Conservation (phyloP, 2,888 invertebrate genomes). For the Synanthedon vespiformis region DNA sequence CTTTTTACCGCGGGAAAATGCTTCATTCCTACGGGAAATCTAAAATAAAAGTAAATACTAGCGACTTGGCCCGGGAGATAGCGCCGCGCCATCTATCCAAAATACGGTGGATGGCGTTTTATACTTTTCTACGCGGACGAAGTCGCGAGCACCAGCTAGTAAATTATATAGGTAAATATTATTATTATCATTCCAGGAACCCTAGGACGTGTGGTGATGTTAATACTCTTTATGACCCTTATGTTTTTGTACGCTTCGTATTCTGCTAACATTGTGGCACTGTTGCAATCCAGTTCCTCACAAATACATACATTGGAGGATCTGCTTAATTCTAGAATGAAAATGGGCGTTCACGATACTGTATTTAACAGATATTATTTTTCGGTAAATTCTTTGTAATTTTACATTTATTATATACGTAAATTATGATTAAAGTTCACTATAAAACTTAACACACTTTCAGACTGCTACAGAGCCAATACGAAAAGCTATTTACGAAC, state of each 20-base stretch:
- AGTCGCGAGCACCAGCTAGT: too few species aligned
- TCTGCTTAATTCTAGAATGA: conserved; percentile 74
- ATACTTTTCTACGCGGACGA: too few species aligned
- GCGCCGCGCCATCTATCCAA: too few species aligned
- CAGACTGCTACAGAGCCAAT: conserved; percentile 75
- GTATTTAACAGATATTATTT: conserved; percentile 78
- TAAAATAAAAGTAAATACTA: too few species aligned
- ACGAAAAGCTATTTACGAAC: conserved; percentile 72
- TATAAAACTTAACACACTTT: conserved; percentile 6
- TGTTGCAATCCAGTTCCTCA: conserved; percentile 78
- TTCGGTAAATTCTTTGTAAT: conserved; percentile 48
- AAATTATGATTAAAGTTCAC: neutral
- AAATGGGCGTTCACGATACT: conserved; percentile 76
- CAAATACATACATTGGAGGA: conserved; percentile 75
- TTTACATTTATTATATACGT: neutral
- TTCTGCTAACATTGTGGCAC: conserved; percentile 80
- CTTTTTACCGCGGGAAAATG: too few species aligned
- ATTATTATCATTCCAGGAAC: conserved; percentile 33
- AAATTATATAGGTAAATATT: too few species aligned
- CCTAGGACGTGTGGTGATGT: conserved; percentile 71
- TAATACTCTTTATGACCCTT: conserved; percentile 72
- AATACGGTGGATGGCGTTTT: too few species aligned
- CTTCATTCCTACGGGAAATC: too few species aligned
- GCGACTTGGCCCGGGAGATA: too few species aligned
- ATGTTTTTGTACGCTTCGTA: conserved; percentile 82